phyloP scores from a whole-genome alignment of 2,888 invertebrate genomes.

The Calephelis perditalis region DNA sequence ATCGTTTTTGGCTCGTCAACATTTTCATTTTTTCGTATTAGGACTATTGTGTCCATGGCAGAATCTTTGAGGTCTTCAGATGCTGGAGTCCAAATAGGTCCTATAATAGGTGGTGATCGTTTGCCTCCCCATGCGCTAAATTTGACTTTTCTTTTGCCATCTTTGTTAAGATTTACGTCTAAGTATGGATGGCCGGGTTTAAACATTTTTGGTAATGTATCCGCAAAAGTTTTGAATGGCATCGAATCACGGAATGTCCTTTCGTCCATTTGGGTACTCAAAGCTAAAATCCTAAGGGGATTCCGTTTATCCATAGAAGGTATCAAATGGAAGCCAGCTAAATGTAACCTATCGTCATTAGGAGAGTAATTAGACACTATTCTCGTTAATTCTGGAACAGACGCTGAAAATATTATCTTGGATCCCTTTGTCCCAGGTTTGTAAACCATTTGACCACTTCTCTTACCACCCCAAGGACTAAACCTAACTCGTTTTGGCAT shows the following conservation, averaged over 20 bases:
- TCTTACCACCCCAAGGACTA: conserved; percentile 70
- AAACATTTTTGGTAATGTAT: conserved; percentile 49
- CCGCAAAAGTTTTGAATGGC: conserved; percentile 54
- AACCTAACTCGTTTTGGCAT: conserved; percentile 71
- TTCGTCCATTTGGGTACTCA: conserved; percentile 47
- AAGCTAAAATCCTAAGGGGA: conserved; percentile 53
- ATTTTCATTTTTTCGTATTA: conserved; percentile 47
- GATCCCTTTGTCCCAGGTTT: conserved; percentile 54
- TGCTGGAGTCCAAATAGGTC: conserved; percentile 65
- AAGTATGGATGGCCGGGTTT: conserved; percentile 62
- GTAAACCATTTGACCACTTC: conserved; percentile 61
- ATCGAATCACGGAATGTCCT: conserved; percentile 46
- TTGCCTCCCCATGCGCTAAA: conserved; percentile 73
- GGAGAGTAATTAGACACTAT: conserved; percentile 56
- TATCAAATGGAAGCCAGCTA: conserved; percentile 53
- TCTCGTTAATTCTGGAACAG: conserved; percentile 56
- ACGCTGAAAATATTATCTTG: conserved; percentile 54
- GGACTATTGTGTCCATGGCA: conserved; percentile 50
- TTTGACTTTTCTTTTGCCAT: conserved; percentile 68
- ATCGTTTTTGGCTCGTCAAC: conserved; percentile 23
- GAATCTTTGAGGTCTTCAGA: conserved; percentile 48
- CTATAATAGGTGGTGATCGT: conserved; percentile 66
- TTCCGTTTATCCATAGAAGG: conserved; percentile 53
- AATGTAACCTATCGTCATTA: conserved; percentile 39
- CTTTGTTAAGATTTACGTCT: conserved; percentile 60